Percentiles rank a stretch among this genome's conserved stretches.
These are phyloP conservation scores for Trissolcus japonicus DNA, from an alignment of 2,888 invertebrate species.

Conservation along the genomic window DNA sequence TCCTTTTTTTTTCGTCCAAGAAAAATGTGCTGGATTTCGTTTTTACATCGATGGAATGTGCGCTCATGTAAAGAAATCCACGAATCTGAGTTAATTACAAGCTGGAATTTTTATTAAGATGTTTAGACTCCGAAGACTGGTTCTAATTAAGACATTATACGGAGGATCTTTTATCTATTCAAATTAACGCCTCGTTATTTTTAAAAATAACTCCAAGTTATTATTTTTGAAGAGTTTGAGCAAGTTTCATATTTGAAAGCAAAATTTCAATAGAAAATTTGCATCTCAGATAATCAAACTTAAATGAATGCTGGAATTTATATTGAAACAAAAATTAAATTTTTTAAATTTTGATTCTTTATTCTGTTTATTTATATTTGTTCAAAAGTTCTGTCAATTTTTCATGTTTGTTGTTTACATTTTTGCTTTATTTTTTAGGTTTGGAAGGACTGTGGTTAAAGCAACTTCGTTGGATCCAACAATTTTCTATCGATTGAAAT, in stretches of 20 bases:
- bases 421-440: too few species aligned
- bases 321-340: too few species aligned
- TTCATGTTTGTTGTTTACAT: too few species aligned
- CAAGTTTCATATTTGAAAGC: too few species aligned
- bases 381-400: too few species aligned
- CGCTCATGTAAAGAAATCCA: slow-evolving; percentile 8
- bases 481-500: too few species aligned
- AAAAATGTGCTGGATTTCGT: not conserved
- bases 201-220: slow-evolving; percentile 8
- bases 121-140: slow-evolving; percentile 13
- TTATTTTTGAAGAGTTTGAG: not conserved
- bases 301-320: too few species aligned
- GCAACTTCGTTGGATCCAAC: too few species aligned
- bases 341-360: not conserved
- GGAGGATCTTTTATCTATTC: slow-evolving; percentile 25
- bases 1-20: not conserved
- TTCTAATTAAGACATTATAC: slow-evolving; percentile 44
- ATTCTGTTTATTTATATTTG: too few species aligned
- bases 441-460: too few species aligned
- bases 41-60: slow-evolving; percentile 4
- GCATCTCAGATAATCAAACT: too few species aligned
- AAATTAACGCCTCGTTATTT: slow-evolving; percentile 28
- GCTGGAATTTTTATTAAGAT: slow-evolving; percentile 32
- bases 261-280: too few species aligned
- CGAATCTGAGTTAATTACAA: slow-evolving; percentile 28